Evolutionary conservation across 30 jellyfish, hydroid and myxozoan species (phyloP).

Genomic region (Hydractinia symbiolongicarpus): DNA sequence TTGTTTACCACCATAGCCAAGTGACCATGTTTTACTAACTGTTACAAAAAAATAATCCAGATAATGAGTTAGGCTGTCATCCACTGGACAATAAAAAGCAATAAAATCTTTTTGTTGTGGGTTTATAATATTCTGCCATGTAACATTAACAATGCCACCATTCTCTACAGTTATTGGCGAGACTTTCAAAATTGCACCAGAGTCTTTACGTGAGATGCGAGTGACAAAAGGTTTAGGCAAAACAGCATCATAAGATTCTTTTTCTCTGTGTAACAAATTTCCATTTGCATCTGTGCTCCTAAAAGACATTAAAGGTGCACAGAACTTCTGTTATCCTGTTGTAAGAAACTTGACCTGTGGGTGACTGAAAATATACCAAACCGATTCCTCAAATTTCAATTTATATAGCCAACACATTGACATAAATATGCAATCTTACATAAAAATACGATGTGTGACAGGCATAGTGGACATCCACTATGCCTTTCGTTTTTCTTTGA

Average conservation of each 20-base stretch:
- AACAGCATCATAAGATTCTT: constrained; percentile 48
- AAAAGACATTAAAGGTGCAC: not conserved
- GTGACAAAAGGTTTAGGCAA: constrained; percentile 38
- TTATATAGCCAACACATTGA: too few relatives aligned
- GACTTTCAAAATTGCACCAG: constrained; percentile 47
- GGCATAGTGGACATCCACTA: too few relatives aligned
- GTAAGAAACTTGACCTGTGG: too few relatives aligned
- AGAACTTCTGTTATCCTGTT: too few relatives aligned
- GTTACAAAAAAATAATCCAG: constrained; percentile 77
- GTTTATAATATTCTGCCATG: constrained; percentile 57
- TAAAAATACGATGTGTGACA: too few relatives aligned
- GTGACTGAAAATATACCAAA: too few relatives aligned
- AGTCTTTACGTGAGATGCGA: constrained; percentile 30
- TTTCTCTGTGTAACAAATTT: constrained; percentile 44
- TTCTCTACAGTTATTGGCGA: constrained; percentile 70
- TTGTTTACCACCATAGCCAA: constrained; percentile 63
- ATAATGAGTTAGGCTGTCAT: constrained; percentile 34
- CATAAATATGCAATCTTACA: too few relatives aligned
- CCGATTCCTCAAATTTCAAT: too few relatives aligned
- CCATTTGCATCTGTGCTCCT: constrained; percentile 42
- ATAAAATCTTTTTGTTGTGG: constrained; percentile 84
- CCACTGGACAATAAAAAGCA: constrained; percentile 72
- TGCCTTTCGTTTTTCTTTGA: too few relatives aligned
- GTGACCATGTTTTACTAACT: constrained; percentile 49
- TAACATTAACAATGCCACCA: constrained; percentile 68